A percentile compares a stretch with the other conserved stretches of the same genome.
These are phyloP conservation scores for Anniella stebbinsi DNA, from an alignment of 2,797 vertebrate species.

Conservation along the genomic window DNA sequence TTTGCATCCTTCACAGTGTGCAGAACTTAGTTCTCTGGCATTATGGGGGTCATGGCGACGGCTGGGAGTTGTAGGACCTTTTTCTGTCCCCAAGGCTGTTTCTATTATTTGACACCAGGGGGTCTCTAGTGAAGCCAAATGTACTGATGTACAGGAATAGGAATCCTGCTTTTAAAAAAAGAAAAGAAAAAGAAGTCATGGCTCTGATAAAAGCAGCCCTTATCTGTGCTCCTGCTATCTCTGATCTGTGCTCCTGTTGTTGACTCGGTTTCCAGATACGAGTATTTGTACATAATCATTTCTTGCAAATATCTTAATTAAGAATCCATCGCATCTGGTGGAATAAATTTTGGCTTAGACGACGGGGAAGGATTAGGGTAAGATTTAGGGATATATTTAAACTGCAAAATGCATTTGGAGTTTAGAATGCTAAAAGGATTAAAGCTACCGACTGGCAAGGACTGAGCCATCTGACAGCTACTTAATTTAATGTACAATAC, in stretches of 20 bases:
- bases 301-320: constrained; percentile 42
- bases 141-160: not conserved
- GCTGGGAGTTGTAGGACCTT: not conserved
- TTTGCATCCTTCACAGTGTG: not conserved
- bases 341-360: constrained; percentile 6
- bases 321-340: constrained; percentile 33
- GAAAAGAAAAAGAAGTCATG: not conserved
- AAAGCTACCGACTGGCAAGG: not conserved
- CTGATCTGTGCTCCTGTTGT: not conserved
- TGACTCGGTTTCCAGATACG: constrained; percentile 4
- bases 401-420: constrained; percentile 11
- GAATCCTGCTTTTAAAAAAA: not conserved
- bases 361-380: constrained; percentile 30
- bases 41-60: not conserved
- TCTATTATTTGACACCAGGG: not conserved
- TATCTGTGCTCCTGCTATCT: not conserved
- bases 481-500: constrained; percentile 20
- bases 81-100: not conserved
- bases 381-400: constrained; percentile 27
- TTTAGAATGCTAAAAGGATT: constrained; percentile 32
- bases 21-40: not conserved
- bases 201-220: constrained; percentile 4
- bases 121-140: not conserved
- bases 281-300: constrained; percentile 21
- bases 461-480: constrained; percentile 29